A percentile compares a stretch with the other conserved stretches of the same genome.
Evolutionary conservation across 2,888 invertebrate species (phyloP).

Genomic region (Zele albiditarsus): DNA sequence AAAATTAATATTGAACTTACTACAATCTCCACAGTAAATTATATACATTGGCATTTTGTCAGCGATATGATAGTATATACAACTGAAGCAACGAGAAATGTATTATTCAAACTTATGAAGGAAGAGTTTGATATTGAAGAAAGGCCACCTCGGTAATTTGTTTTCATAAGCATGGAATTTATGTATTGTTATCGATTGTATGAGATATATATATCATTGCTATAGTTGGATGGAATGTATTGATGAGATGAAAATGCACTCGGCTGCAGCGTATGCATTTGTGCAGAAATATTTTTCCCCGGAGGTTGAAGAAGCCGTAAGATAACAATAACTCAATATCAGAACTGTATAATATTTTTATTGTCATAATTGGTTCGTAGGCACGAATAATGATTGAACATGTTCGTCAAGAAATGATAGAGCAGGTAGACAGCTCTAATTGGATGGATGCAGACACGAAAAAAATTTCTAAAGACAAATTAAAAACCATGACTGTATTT

Average conservation of each 20-base stretch:
- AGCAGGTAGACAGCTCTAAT: constrained; percentile 72
- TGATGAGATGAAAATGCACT: background rate
- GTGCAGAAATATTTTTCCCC: constrained; percentile 3
- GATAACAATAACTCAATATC: background rate
- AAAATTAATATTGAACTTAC: background rate
- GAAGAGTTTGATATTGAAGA: constrained; percentile 41
- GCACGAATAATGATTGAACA: constrained; percentile 74
- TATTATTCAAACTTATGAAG: constrained; percentile 26
- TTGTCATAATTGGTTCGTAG: constrained; percentile 47
- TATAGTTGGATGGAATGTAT: background rate
- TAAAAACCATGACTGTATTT: constrained; percentile 72
- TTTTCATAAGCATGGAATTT: background rate
- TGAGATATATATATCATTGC: background rate
- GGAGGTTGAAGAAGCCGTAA: constrained; percentile 32
- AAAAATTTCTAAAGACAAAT: constrained; percentile 74
- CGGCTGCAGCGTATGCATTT: constrained; percentile 2
- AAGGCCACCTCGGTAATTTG: constrained; percentile 39
- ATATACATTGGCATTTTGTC: constrained; percentile 53
- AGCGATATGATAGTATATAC: constrained; percentile 45
- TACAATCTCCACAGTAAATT: constrained; percentile 45
- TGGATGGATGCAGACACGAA: constrained; percentile 77
- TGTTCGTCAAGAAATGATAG: constrained; percentile 74
- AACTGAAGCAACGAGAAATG: constrained; percentile 39
- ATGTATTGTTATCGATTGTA: background rate
- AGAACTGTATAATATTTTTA: background rate